These are phyloP conservation scores for Platynereis dumerilii DNA, from an alignment of 2,888 invertebrate genomes.

Conservation along the genomic window DNA sequence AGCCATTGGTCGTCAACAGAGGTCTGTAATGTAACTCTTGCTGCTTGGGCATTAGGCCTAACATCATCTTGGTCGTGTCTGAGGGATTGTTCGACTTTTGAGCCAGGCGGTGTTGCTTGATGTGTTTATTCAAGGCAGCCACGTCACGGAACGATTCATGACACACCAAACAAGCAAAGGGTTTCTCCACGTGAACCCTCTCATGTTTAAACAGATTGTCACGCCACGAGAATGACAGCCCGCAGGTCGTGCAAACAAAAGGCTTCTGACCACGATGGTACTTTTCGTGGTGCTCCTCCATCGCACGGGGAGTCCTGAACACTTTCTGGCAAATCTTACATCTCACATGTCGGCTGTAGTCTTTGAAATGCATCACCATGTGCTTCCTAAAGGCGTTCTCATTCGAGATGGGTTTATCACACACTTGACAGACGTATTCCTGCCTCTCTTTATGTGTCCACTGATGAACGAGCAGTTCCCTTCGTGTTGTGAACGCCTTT, in stretches of 20 bases:
- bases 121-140: conserved; percentile 12
- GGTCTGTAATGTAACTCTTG: background rate
- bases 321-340: conserved; percentile 22
- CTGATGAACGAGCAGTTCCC: conserved; percentile 20
- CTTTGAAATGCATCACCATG: conserved; percentile 17
- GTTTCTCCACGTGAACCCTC: conserved; percentile 18
- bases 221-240: conserved; percentile 20
- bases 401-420: conserved; percentile 22
- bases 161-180: conserved; percentile 24
- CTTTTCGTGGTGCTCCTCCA: conserved; percentile 22
- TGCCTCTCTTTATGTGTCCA: conserved; percentile 24
- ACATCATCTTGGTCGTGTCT: background rate
- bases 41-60: background rate
- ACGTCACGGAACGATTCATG: conserved; percentile 21
- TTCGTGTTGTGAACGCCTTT: conserved; percentile 3
- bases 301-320: conserved; percentile 13
- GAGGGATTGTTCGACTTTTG: background rate
- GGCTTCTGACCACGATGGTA: conserved; percentile 22
- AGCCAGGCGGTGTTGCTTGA: background rate
- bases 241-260: conserved; percentile 16
- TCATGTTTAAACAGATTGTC: conserved; percentile 19
- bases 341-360: conserved; percentile 12
- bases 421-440: conserved; percentile 13
- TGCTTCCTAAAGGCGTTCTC: conserved; percentile 17
- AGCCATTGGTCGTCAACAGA: background rate